Evolutionary conservation across 2,888 invertebrate species (phyloP), one percentile per base, ranked within the genome.

Genomic region (Chrysomela aeneicollis): DNA sequence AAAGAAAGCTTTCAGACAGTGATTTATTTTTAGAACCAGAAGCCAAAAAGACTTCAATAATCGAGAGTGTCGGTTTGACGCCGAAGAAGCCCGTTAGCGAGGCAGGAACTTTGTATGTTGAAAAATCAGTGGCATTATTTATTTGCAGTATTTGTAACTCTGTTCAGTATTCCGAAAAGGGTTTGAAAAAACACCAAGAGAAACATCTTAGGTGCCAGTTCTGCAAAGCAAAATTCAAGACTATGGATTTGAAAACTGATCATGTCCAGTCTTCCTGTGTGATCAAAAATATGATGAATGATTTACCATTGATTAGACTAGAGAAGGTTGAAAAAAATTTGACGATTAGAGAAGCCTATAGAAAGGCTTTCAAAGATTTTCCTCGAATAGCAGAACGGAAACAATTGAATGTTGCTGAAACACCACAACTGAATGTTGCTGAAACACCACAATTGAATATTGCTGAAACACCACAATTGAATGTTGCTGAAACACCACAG

Each of bases 201-300:
- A 70, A 61, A 37, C 77, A 77, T 57, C 70, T 70, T 51, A 65
- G 63, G 18, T 77, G 77, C 55, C 73, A 71, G 30, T 74, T 77
- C 53, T 77, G 77, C 50, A 75, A 69, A 50, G 22, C 30, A 4
- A 63, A 55, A 46, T 76, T 76, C 61, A 64, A 61, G 47, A 66
- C 70, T 0, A 53, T 74, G 30, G 66, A 65, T 4, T 22, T 26
- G 12, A 73, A 74, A 46, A 53, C 67, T 8, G 49, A 69, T 12
- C 77, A 77, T 54, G 32, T 73, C 6, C 59, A 69, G n/a, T 54
- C 58, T 17, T 21, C 15, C 8, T 77, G 77, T 55, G 9, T 55
- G 15, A 63, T 74, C 1, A 73, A 72, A 49, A 69, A 68, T 15
- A 66, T 67, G 0, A 70, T 72, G 67, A 66, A 64, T 18, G 64